Evolutionary conservation across 2,888 invertebrate species (phyloP), one percentile per base, ranked within the genome.

Genomic region (Endomychus coccineus): DNA sequence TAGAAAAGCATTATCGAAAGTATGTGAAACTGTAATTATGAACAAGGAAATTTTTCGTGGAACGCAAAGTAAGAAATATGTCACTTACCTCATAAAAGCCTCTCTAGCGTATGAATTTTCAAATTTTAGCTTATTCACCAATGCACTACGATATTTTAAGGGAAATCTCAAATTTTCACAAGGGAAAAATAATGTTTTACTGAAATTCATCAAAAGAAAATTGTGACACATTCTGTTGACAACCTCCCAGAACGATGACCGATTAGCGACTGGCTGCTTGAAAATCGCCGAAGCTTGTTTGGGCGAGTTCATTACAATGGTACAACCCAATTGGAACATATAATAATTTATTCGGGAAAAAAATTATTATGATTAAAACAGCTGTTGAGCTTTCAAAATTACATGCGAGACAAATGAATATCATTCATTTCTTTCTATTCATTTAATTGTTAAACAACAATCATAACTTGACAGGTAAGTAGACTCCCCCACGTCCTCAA

Each of bases 201-300:
- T 54, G 51, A 54, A 58, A 61, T 62, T 62, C 58, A 58, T 55
- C 54, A 62, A 61, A 58, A 51, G 59, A 58, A 64, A 65, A 64
- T 58, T 64, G 52, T 65, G 64, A 67, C 60, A 65, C 67, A 67
- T 67, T 66, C 62, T 67, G 66, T 59, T 59, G 51, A 56, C 56
- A 61, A 66, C 66, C 59, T 59, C 54, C 56, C 59, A 51, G 54
- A 53, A 56, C 63, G 58, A 55, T 60, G 60, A 64, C 63, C 65
- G 66, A 64, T 62, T 65, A 60, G 61, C 63, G 65, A 66, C 66
- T 66, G 66, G 57, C 62, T 59, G 61, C 57, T 58, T 50, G 50
- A 56, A 58, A 59, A 62, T 63, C 62, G 61, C 58, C 55, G 59
- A 61, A 65, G 66, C 66, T 67, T 66, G 66, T 66, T 66, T 66